A percentile compares a stretch with the other conserved stretches of the same genome.
These are phyloP conservation scores for Choreutis nemorana DNA, from an alignment of 2,888 invertebrate genomes.

Conservation along the genomic window DNA sequence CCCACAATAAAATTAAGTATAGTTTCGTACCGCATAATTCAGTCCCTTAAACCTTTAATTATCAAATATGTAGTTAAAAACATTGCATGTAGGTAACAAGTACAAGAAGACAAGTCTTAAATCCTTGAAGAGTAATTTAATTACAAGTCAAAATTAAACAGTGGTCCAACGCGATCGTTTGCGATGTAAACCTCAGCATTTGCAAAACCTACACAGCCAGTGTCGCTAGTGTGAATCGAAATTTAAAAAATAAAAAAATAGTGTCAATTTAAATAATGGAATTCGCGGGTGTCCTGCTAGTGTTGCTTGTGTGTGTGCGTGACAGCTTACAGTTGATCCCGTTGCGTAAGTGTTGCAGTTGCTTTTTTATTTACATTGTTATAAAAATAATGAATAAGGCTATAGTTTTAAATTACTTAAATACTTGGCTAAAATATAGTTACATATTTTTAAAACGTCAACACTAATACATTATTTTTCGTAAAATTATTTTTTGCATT, in stretches of 20 bases:
- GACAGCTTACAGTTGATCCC: conserved; percentile 40
- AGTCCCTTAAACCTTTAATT: too few relatives aligned
- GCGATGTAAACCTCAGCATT: conserved; percentile 21
- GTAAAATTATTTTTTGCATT: too few relatives aligned
- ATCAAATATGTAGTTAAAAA: too few relatives aligned
- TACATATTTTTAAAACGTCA: too few relatives aligned
- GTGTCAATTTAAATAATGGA: conserved; percentile 12
- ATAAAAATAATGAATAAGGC: too few relatives aligned
- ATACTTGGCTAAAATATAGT: too few relatives aligned
- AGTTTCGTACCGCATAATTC: too few relatives aligned
- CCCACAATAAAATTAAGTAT: too few relatives aligned
- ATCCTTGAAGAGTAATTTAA: conserved; percentile 46
- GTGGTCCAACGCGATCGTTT: conserved; percentile 8
- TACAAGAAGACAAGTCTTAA: conserved; percentile 22
- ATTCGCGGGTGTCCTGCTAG: conserved; percentile 20
- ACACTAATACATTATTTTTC: too few relatives aligned
- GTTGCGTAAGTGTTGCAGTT: conserved; percentile 37
- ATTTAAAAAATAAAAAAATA: conserved; percentile 14
- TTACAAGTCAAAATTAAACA: conserved; percentile 32
- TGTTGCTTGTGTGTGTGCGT: conserved; percentile 34
- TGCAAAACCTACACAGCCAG: conserved; percentile 22
- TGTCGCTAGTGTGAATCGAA: conserved; percentile 16
- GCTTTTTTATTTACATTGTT: neutral
- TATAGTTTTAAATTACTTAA: too few relatives aligned
- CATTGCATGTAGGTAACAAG: too few relatives aligned